These are phyloP conservation scores for Oncorhynchus tshawytscha DNA, from an alignment of 2,113 vertebrate genomes.

Conservation along the genomic window DNA sequence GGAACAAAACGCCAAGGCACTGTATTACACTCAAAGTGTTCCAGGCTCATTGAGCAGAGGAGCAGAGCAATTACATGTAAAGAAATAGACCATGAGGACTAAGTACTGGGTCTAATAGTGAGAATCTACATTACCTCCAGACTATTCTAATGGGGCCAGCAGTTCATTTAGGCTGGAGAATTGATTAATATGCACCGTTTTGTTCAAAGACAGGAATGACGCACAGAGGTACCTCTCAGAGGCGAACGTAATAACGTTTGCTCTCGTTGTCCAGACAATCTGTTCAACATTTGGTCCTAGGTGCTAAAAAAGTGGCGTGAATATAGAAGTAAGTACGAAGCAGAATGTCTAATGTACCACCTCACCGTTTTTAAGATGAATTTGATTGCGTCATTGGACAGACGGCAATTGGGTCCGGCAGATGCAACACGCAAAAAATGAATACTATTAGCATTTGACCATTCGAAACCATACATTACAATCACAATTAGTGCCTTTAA, in stretches of 20 bases:
- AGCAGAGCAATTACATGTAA: constrained; percentile 82
- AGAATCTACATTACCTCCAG: constrained; percentile 68
- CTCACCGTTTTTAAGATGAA: too few species aligned
- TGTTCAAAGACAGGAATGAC: constrained; percentile 79
- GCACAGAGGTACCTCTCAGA: constrained; percentile 84
- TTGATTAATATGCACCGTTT: constrained; percentile 91
- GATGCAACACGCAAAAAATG: too few species aligned
- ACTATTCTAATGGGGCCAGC: constrained; percentile 76
- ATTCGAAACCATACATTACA: too few species aligned
- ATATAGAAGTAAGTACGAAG: too few species aligned
- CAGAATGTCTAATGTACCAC: too few species aligned
- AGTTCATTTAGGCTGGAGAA: constrained; percentile 75
- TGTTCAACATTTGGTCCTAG: constrained; percentile 78
- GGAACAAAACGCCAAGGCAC: background rate
- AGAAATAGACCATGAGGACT: constrained; percentile 77
- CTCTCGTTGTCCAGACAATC: constrained; percentile 79
- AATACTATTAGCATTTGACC: too few species aligned
- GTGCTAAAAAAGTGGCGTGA: constrained; percentile 43
- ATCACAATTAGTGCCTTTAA: background rate
- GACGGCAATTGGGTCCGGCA: too few species aligned
- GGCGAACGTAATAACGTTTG: constrained; percentile 87
- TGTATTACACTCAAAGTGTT: constrained; percentile 39
- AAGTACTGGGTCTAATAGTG: constrained; percentile 76
- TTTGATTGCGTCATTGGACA: too few species aligned
- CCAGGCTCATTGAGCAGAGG: constrained; percentile 82